Base-by-base conservation (phyloP, 2,797 vertebrate species). In the Coracias cyanogaster region DNA sequence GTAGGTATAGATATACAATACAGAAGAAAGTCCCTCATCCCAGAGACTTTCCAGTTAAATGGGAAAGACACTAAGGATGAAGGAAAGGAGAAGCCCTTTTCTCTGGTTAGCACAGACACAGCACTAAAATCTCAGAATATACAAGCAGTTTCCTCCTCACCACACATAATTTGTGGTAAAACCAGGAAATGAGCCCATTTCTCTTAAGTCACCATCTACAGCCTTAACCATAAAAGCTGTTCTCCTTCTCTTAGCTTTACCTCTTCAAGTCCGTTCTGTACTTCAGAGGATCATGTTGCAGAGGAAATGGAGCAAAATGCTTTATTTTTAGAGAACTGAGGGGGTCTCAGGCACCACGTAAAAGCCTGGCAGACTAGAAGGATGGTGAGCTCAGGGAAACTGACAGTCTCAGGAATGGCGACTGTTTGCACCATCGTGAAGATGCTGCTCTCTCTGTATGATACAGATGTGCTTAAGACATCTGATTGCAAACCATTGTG, bases 1-100 rank as follows among this genome's bases (percentile, higher is more conserved):
- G 9, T 19, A 24, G 10, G 24, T 31, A 18, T 0, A 12, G 10
- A 26, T 31, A 18, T 0, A 12, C 15, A 15, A 15, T 2, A 11
- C n/a, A 31, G 62, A 78, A 74, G 19, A 31, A 74, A 79, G 18
- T 69, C 91, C 81, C 41, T 85, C 6, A 17, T 46, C 15, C n/a
- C 45, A 64, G 54, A 81, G n/a, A 15, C 5, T 46, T 89, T 37
- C 37, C 60, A 45, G 14, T 35, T 62, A 54, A 92, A 19, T 17
- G 58, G 16, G 12, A 81, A 62, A 45, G 51, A 64, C 28, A 49
- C 2, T n/a, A 60, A 89, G 18, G 17, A 54, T 45, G n/a, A 74
- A 74, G 21, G 10, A 18, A 58, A 73, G 57, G 35, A 33, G 19
- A 54, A 21, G 9, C 6, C 8, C 37, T 86, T 83, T 86, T 61